phyloP scores from a whole-genome alignment of 2,797 vertebrate genomes.

The Pantherophis alleghaniensis region DNA sequence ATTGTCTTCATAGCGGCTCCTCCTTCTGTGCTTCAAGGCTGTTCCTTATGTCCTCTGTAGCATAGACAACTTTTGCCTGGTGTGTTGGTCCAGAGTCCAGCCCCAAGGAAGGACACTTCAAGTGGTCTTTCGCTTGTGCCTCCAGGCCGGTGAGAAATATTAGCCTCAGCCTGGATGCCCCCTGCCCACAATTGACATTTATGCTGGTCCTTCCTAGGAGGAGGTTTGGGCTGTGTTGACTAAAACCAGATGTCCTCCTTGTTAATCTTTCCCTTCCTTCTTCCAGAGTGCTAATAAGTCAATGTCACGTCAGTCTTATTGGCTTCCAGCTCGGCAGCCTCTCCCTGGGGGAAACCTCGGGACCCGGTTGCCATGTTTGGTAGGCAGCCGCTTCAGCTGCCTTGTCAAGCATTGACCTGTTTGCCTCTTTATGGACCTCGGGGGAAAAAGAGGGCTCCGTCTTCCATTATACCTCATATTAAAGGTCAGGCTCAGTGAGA shows the following conservation, averaged over 20 bases:
- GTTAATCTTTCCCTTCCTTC: rapidly evolving
- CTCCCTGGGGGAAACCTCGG: background rate
- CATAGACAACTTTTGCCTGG: background rate
- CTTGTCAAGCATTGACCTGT: conserved; percentile 21
- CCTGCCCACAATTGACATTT: background rate
- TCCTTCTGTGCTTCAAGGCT: background rate
- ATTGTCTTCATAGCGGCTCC: background rate
- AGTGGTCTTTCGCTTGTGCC: background rate
- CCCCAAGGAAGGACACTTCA: background rate
- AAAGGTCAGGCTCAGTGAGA: conserved; percentile 18
- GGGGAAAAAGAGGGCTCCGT: background rate
- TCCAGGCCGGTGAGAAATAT: background rate
- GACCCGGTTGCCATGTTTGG: background rate
- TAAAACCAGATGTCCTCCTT: conserved; percentile 11
- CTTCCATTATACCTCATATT: conserved; percentile 10
- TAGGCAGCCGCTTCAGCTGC: conserved; percentile 22
- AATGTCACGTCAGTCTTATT: background rate
- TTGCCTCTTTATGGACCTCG: conserved; percentile 6
- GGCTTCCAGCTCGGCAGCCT: background rate
- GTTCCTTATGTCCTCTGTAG: background rate
- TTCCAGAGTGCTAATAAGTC: conserved; percentile 23
- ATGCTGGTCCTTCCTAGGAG: too few relatives aligned
- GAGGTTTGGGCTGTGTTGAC: background rate
- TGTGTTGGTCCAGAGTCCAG: background rate
- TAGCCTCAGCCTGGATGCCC: background rate